These are phyloP conservation scores for Helleia helle DNA, from an alignment of 2,888 invertebrate genomes.

Conservation along the genomic window DNA sequence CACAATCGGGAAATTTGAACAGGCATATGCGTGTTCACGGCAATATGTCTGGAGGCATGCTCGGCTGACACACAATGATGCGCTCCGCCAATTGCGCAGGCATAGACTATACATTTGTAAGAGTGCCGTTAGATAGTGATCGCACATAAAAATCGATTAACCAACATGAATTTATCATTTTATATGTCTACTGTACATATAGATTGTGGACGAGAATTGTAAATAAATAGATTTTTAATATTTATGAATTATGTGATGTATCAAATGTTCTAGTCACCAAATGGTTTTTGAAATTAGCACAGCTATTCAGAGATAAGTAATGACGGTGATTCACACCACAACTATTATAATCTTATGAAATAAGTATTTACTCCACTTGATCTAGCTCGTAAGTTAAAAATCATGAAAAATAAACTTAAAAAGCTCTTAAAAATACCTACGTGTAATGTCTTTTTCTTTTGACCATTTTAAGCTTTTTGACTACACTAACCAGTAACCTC, in stretches of 20 bases:
- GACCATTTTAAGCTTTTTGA: too few relatives aligned
- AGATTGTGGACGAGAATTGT: constrained; percentile 1
- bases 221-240: constrained; percentile 3
- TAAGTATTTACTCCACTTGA: too few relatives aligned
- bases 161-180: background rate
- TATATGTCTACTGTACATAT: background rate
- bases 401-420: too few relatives aligned
- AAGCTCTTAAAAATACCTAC: too few relatives aligned
- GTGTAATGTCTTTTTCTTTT: too few relatives aligned
- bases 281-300: constrained; percentile 17
- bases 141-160: background rate
- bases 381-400: too few relatives aligned
- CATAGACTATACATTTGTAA: constrained; percentile 8
- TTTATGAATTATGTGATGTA: constrained; percentile 3
- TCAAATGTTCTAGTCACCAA: constrained; percentile 21
- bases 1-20: constrained; percentile 98
- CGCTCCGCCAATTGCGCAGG: constrained; percentile 37
- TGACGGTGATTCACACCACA: too few relatives aligned
- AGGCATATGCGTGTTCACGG: constrained; percentile 99
- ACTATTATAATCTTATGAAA: too few relatives aligned
- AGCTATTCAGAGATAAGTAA: constrained; percentile 7
- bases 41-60: constrained; percentile 70
- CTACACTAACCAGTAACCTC: too few relatives aligned
- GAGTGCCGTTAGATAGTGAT: constrained; percentile 2
- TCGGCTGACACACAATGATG: constrained; percentile 74